Percentiles rank a stretch among this genome's conserved stretches.
Conservation (phyloP, 2,797 vertebrate species). For the Saxicola maurus region DNA sequence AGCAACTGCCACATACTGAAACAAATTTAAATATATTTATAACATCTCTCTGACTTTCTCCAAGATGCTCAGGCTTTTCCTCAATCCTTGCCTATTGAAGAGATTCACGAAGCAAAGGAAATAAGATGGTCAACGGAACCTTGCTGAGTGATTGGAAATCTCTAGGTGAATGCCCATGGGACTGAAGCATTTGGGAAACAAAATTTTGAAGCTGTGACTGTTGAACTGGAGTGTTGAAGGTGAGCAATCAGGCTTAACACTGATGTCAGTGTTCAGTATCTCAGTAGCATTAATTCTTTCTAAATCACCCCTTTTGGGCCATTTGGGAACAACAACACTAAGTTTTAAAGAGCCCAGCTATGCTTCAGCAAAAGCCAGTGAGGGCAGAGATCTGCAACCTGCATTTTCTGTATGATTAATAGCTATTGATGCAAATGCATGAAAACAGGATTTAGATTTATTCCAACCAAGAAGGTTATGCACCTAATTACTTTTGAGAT, state of each 20-base stretch:
- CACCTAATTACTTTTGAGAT: neutral
- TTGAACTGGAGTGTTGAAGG: neutral
- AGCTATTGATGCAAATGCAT: neutral
- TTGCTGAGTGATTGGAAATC: neutral
- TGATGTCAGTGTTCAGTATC: neutral
- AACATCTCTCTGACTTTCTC: neutral
- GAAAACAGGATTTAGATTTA: neutral
- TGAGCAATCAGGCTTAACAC: neutral
- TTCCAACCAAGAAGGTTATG: neutral
- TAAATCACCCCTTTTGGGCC: neutral
- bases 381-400: neutral
- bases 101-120: neutral
- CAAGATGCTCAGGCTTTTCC: neutral
- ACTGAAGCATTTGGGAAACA: neutral
- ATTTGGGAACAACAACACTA: neutral
- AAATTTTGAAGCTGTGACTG: neutral
- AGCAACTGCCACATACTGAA: neutral
- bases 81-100: neutral
- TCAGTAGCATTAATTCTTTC: neutral
- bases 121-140: neutral
- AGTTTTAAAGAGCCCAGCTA: neutral
- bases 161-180: neutral
- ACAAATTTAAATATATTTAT: neutral
- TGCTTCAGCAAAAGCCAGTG: neutral
- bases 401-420: neutral